Percentiles rank a stretch among this genome's conserved stretches.
Conservation (phyloP, 2,113 vertebrate genomes). For the Hemiprocne comata region DNA sequence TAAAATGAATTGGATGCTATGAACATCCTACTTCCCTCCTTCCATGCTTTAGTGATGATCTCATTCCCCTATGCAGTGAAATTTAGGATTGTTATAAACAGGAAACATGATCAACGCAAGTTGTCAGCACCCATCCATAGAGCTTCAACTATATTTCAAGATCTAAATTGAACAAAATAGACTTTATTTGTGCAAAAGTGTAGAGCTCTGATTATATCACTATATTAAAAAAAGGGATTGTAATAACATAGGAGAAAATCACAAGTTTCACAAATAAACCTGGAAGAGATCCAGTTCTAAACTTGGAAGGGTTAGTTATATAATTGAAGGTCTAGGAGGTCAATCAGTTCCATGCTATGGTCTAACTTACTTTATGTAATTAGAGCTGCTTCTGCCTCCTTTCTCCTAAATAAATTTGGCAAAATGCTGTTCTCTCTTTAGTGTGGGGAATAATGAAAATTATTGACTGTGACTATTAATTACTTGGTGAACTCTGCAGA, state of each 20-base stretch:
- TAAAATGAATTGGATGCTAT: background rate
- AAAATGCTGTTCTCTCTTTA: background rate
- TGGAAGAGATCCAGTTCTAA: background rate
- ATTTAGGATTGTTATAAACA: constrained; percentile 50
- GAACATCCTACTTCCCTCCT: constrained; percentile 11
- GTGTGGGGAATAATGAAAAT: background rate
- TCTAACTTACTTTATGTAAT: background rate
- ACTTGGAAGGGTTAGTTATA: background rate
- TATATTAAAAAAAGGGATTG: background rate
- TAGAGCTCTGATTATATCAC: background rate
- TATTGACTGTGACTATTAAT: background rate
- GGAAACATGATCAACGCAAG: constrained; percentile 58
- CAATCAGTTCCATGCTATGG: background rate
- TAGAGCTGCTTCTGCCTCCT: background rate
- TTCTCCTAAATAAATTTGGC: background rate
- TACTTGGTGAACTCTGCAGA: background rate
- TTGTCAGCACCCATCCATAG: background rate
- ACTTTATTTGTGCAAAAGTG: background rate
- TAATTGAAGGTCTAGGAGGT: background rate
- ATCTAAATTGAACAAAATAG: constrained; percentile 6
- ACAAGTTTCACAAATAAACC: background rate
- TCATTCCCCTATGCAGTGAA: background rate
- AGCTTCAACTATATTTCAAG: constrained; percentile 30
- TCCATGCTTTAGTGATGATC: background rate
- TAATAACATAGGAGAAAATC: background rate